These are phyloP conservation scores for Ethmia dodecea DNA, from an alignment of 2,888 invertebrate species.

Conservation along the genomic window DNA sequence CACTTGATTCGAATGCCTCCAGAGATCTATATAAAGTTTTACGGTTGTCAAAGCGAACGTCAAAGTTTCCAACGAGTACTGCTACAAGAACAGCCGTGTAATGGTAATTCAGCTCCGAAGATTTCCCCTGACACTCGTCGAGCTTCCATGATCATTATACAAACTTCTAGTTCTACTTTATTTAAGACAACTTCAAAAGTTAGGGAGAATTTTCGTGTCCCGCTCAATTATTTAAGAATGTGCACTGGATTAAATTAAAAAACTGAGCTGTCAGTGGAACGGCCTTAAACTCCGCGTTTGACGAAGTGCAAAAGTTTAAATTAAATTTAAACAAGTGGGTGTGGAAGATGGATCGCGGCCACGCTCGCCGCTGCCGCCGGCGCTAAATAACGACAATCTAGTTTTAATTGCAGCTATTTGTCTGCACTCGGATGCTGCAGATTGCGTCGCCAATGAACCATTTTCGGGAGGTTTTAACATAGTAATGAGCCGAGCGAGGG, in stretches of 20 bases:
- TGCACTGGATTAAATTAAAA: slow-evolving; percentile 50
- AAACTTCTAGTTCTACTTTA: slow-evolving; percentile 35
- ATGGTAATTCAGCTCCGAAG: slow-evolving; percentile 24
- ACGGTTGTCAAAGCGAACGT: slow-evolving; percentile 24
- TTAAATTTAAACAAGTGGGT: slow-evolving; percentile 47
- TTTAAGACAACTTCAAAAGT: slow-evolving; percentile 27
- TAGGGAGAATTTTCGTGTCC: slow-evolving; percentile 23
- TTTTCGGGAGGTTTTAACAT: slow-evolving; percentile 31
- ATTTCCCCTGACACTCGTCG: slow-evolving; percentile 54
- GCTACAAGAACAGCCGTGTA: slow-evolving; percentile 20
- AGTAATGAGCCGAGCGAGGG: slow-evolving; percentile 26
- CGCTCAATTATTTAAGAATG: slow-evolving; percentile 40
- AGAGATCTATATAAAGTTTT: too few species aligned
- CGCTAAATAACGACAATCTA: slow-evolving; percentile 55
- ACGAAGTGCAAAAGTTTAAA: slow-evolving; percentile 60
- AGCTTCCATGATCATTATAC: slow-evolving; percentile 38
- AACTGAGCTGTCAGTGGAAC: slow-evolving; percentile 37
- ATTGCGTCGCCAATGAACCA: slow-evolving; percentile 24
- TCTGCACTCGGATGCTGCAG: slow-evolving; percentile 17
- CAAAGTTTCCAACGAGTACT: slow-evolving; percentile 25
- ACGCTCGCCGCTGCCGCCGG: slow-evolving; percentile 21
- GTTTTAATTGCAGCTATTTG: slow-evolving; percentile 55
- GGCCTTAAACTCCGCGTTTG: slow-evolving; percentile 38
- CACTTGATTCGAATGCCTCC: too few species aligned
- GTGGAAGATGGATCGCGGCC: slow-evolving; percentile 37